These are phyloP conservation scores for Choloepus hoffmanni DNA, from an alignment of 2,113 vertebrate genomes.

Conservation along the genomic window DNA sequence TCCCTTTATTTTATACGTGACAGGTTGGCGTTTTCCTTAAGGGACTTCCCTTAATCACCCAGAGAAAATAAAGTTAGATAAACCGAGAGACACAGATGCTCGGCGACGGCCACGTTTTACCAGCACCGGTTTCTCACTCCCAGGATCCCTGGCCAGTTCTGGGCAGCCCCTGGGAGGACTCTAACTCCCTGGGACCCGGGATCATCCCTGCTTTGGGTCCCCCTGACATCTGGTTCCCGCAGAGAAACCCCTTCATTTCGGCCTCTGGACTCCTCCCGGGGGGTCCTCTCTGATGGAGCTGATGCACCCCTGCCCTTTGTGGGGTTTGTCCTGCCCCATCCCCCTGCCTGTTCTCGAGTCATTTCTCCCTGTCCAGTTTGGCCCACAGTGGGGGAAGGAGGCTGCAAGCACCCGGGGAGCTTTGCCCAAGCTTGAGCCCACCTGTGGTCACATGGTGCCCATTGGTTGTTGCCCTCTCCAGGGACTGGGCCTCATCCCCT, in stretches of 20 bases:
- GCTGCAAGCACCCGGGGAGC: background rate
- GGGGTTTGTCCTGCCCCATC: background rate
- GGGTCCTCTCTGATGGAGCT: no score
- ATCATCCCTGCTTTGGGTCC: background rate
- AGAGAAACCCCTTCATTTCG: background rate
- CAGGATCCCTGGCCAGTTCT: background rate
- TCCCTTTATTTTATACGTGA: background rate
- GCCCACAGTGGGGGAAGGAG: background rate
- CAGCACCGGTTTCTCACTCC: rapidly evolving
- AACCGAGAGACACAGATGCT: background rate
- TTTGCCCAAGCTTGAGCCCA: rapidly evolving
- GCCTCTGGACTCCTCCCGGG: background rate
- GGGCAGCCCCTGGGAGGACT: rapidly evolving
- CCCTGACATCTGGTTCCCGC: background rate
- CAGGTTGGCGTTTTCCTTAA: background rate
- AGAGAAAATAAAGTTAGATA: background rate
- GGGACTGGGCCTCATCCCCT: background rate
- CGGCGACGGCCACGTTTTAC: rapidly evolving
- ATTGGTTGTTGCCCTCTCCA: background rate
- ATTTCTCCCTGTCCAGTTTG: background rate
- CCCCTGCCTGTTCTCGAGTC: background rate
- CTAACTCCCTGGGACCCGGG: rapidly evolving
- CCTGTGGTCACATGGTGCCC: background rate
- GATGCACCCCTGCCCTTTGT: background rate
- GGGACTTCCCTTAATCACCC: background rate